These are phyloP conservation scores for Chiroxiphia lanceolata DNA, from an alignment of 2,797 vertebrate species.

Conservation along the genomic window DNA sequence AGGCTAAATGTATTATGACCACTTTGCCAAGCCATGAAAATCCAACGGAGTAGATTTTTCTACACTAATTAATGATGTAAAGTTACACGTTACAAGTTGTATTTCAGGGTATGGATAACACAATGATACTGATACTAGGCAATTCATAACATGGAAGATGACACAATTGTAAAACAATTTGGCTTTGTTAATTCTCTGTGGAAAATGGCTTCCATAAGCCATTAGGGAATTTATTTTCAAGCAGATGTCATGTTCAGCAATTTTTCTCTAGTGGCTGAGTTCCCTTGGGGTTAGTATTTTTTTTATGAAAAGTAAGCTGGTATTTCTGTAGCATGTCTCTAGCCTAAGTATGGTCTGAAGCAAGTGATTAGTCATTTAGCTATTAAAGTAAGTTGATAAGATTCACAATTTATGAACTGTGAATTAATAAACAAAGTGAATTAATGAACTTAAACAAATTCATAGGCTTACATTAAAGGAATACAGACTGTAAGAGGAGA, in stretches of 20 bases:
- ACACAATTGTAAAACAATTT: background rate
- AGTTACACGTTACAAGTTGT: background rate
- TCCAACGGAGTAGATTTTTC: background rate
- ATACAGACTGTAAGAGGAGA: background rate
- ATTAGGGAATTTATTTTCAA: background rate
- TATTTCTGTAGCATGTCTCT: background rate
- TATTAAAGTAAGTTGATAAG: slow-evolving; percentile 23
- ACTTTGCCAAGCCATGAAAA: background rate
- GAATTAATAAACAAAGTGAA: slow-evolving; percentile 16
- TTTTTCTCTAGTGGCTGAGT: background rate
- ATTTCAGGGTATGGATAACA: background rate
- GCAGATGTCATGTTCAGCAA: background rate
- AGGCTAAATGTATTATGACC: background rate
- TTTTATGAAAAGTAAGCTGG: background rate
- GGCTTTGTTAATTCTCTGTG: background rate
- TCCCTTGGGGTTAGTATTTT: background rate
- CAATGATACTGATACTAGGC: background rate
- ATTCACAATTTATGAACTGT: slow-evolving; percentile 10
- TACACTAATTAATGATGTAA: background rate
- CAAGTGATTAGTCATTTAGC: background rate
- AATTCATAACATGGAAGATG: background rate
- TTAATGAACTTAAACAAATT: background rate
- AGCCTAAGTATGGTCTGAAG: background rate
- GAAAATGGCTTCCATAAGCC: background rate
- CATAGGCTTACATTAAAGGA: background rate